Evolutionary conservation across 2,888 invertebrate genomes (phyloP), one percentile per base, ranked within the genome.

Genomic region (Pyrrhia umbra): DNA sequence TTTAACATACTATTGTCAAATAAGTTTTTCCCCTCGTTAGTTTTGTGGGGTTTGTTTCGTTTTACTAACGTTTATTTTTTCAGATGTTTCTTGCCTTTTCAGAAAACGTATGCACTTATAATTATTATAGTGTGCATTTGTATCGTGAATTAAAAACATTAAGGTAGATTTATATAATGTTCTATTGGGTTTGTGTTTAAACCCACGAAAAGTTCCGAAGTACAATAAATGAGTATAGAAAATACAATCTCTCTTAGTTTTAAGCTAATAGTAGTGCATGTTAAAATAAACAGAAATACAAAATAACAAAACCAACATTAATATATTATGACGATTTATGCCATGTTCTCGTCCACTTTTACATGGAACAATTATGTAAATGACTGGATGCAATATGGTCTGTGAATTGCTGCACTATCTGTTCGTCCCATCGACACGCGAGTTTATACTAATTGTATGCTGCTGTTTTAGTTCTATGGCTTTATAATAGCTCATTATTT

Each of bases 331-430:
- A 47, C 46, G 45, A 63, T 59, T 55, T 51, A 23, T 23, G 30
- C 23, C 18, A 40, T 40, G 57, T 56, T 56, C 40, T 57, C 20
- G 16, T 56, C 39, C 30, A 51, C 34, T 80, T 80, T 82, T 81
- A 83, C 84, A 83, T 85, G 81, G 86, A 85, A 88, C 88, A 92
- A 93, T 93, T 93, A 94, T 94, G 93, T 86, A 93, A 92, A 94
- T 93, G 90, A 87, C 85, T 87, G 91, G 86, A 87, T 88, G 93
- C 94, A 94, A 94, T 94, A 94, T 94, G 94, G 94, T 87, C 91
- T 90, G 90, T 90, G 90, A 91, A 92, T 88, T 90, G 90, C 82
- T 80, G 63, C 83, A 75, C 88, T 94, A 94, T 93, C 92, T 65
- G 81, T 42, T 64, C 64, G 77, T 55, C 62, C 72, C 80, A 93